Conservation (phyloP, 2,797 vertebrate genomes). For the Pipistrellus pipistrellus region DNA sequence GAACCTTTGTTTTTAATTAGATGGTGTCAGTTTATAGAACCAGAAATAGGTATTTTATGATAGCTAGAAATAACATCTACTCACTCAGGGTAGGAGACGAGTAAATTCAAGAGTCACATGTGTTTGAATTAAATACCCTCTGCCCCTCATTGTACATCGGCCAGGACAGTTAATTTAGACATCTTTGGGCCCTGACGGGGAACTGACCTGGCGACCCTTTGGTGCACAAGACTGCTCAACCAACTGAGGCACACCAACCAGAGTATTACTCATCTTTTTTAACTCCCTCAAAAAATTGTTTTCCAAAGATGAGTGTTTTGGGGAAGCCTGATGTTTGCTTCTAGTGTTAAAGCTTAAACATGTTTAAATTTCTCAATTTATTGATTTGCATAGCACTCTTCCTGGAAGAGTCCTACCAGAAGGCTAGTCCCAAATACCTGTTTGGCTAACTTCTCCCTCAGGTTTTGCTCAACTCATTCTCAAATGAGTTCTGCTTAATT, state of each 20-base stretch:
- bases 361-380: neutral
- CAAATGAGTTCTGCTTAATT: neutral
- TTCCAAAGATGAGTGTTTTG: constrained; percentile 24
- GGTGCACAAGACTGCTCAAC: neutral
- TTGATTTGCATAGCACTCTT: constrained; percentile 42
- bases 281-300: constrained; percentile 16
- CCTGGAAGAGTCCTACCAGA: neutral
- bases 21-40: constrained; percentile 57
- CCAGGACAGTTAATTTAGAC: constrained; percentile 36
- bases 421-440: neutral
- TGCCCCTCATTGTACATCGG: neutral
- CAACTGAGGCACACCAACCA: neutral
- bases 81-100: neutral
- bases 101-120: constrained; percentile 25
- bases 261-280: neutral
- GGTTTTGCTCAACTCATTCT: neutral
- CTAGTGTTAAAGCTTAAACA: neutral
- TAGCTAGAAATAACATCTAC: constrained; percentile 39
- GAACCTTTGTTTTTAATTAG: constrained; percentile 62
- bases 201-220: neutral
- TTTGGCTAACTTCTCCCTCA: neutral
- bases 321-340: constrained; percentile 30
- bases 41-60: constrained; percentile 45
- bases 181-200: neutral
- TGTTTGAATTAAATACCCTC: constrained; percentile 46